Base-by-base conservation (phyloP, 2,797 vertebrate genomes). In the Clarias laeviceps region DNA sequence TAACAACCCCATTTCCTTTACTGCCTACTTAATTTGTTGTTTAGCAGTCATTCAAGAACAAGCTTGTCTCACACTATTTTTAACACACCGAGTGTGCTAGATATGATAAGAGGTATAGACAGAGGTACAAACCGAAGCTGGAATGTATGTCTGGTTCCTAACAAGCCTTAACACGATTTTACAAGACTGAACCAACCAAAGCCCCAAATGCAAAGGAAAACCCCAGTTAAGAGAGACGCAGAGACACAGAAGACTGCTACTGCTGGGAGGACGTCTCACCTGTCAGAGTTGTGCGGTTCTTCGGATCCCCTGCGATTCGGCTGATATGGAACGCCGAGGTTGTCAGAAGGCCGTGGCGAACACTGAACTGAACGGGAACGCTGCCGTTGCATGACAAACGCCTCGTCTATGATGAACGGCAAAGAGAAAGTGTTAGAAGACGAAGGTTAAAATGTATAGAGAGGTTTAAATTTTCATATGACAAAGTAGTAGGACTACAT, bases 331-430 rank as follows among this genome's bases (percentile, higher is more conserved):
- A 91, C 85, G 57, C 92, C 86, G 83, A 97, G 94, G 69, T 96
- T 96, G 50, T 96, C 97, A 0, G 96, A 95, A n/a, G 93, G 95
- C 87, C 95, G 94, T n/a, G 97, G 97, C 32, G 97, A 98, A 89
- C 96, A 96, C 91, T 98, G 97, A 0, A 95, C 94, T 3, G 97
- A 97, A 87, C 94, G 93, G n/a, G 97, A 97, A 66, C 94, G 94
- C 82, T 95, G 94, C 93, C 96, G 95, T 84, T 97, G 97, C 15
- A 88, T 90, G 56, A 80, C 87, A 34, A 93, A 90, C 73, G 94
- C 94, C 64, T 95, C 88, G 0, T 95, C 89, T 93, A 86, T 84
- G 17, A 2, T 56, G 72, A 17, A 20, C 62, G 2, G 9, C 34
- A 32, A 27, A 56, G 20, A 7, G 56, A 29, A 45, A 37, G 20